Evolutionary conservation across 2,113 vertebrate genomes (phyloP).

Genomic region (Sebastes fasciatus): DNA sequence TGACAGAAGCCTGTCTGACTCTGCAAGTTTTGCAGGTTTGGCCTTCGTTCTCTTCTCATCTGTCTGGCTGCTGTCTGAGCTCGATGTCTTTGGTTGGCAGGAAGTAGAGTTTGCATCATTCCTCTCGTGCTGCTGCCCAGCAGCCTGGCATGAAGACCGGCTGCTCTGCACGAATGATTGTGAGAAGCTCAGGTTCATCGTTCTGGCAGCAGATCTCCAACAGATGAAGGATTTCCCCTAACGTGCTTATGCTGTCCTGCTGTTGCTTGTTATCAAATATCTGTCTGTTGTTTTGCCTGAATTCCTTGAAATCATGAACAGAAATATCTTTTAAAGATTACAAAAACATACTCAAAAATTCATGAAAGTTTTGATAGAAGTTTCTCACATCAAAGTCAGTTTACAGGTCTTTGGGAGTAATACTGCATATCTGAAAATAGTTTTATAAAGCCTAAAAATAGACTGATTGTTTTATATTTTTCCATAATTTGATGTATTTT

Average conservation of each 20-base stretch:
- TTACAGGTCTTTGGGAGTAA: too few relatives aligned
- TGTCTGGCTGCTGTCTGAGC: slow-evolving; percentile 6
- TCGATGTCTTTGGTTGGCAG: background rate
- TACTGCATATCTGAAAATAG: too few relatives aligned
- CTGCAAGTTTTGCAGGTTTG: background rate
- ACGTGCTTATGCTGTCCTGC: background rate
- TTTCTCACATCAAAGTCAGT: too few relatives aligned
- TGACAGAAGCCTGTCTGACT: background rate
- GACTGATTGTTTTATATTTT: too few relatives aligned
- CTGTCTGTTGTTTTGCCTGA: background rate
- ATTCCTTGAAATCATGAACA: background rate
- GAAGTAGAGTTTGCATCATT: slow-evolving; percentile 15
- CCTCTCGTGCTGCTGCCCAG: background rate
- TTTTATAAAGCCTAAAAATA: too few relatives aligned
- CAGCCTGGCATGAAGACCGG: background rate
- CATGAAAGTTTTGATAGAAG: too few relatives aligned
- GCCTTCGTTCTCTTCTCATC: slow-evolving; percentile 4
- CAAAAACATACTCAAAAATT: background rate
- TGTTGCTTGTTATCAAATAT: background rate
- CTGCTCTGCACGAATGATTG: background rate
- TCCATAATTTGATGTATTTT: too few relatives aligned
- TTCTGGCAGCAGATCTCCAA: too few relatives aligned
- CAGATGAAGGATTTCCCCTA: background rate
- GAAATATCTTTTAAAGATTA: background rate
- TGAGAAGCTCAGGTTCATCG: background rate